Base-by-base conservation (phyloP, 2,113 vertebrate genomes). In the Colaptes auratus region DNA sequence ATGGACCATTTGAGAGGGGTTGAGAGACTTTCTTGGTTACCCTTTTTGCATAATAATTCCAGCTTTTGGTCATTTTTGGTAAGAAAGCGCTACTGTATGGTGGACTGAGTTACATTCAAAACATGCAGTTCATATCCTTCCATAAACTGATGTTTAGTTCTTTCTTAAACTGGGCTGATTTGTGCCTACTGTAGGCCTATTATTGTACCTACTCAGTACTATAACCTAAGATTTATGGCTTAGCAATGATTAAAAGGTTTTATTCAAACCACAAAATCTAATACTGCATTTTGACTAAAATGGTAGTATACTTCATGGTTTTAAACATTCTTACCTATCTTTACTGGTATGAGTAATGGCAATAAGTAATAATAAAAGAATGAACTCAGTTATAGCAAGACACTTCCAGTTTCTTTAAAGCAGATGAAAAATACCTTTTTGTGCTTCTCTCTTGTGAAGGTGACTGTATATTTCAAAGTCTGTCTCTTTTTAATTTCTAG, bases 401-500 rank as follows among this genome's bases (percentile, higher is more conserved):
- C 11, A 13, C 6, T 86, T 82, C 25, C 5, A 69, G 12, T 86
- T 89, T 87, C 70, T 85, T 87, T 58, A 28, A 78, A 79, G 30
- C 73, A 56, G n/a, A 71, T 89, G 17, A 70, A 90, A 74, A 81
- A 11, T 74, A 61, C 20, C 14, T 31, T 89, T 36, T 69, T 92
- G 36, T 91, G 39, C 81, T 87, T 91, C 6, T 53, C 17, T 60
- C 21, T 46, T 88, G 55, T 17, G 16, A 76, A 91, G 75, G 25
- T 94, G 35, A 84, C 53, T 78, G 50, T 76, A 25, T 96, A 75
- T 95, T 93, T 67, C 80, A 89, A 93, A 69, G n/a, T 55, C 58
- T 81, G 13, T 77, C 25, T 85, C 56, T 52, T 27, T 79, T 91
- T 73, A 53, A 76, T 55, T 72, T 87, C 79, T 95, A 99, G 98